Conservation (phyloP, 2,888 invertebrate genomes). For the Agrenia bidenticulata region DNA sequence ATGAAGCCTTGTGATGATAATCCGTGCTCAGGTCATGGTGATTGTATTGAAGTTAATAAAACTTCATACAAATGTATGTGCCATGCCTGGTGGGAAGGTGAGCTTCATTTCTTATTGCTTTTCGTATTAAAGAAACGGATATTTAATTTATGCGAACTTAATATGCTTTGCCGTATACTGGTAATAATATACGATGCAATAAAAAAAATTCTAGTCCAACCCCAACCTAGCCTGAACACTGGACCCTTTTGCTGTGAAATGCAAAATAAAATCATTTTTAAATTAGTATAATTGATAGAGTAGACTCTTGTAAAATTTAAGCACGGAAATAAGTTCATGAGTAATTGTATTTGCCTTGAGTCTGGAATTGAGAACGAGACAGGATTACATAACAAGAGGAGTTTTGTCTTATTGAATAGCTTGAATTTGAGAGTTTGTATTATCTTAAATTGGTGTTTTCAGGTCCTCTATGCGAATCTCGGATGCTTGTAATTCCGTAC, state of each 20-base stretch:
- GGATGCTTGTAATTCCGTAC: slow-evolving; percentile 69
- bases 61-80: slow-evolving; percentile 68
- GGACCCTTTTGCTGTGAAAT: too few relatives aligned
- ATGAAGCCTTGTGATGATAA: slow-evolving; percentile 70
- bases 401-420: neutral
- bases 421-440: too few relatives aligned
- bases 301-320: too few relatives aligned
- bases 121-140: too few relatives aligned
- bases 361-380: neutral
- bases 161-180: too few relatives aligned
- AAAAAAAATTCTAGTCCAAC: too few relatives aligned
- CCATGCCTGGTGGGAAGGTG: slow-evolving; percentile 73
- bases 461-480: slow-evolving; percentile 67
- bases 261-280: too few relatives aligned
- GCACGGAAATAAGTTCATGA: too few relatives aligned
- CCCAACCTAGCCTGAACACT: too few relatives aligned
- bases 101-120: neutral
- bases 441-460: slow-evolving; percentile 49
- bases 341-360: neutral
- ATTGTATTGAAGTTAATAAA: slow-evolving; percentile 67
- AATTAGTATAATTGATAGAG: too few relatives aligned
- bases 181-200: too few relatives aligned
- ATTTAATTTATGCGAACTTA: too few relatives aligned
- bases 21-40: slow-evolving; percentile 74
- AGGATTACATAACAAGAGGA: neutral